phyloP scores from a whole-genome alignment of 2,797 vertebrate genomes.

The Huso huso region DNA sequence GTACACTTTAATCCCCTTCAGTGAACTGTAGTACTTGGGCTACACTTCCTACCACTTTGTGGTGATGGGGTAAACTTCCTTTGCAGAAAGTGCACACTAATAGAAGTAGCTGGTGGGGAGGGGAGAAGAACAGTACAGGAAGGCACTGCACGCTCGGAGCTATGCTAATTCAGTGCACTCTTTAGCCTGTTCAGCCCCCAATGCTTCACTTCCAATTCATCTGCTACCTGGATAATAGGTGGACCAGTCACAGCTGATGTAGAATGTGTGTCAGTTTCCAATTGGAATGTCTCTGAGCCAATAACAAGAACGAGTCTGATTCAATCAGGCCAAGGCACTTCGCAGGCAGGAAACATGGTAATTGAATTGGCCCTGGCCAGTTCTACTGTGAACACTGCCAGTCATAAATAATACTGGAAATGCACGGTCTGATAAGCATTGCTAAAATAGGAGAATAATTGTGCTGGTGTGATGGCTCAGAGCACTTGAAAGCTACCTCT shows the following conservation, averaged over 20 bases:
- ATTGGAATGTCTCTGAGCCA: no score
- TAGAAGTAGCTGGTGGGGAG: slow-evolving; percentile 13
- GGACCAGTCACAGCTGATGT: no score
- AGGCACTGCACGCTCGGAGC: slow-evolving; percentile 4
- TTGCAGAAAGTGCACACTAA: neutral
- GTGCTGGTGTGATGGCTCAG: no score
- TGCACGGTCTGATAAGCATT: no score
- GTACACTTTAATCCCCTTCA: slow-evolving; percentile 29
- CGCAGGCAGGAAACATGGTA: neutral
- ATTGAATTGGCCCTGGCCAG: neutral
- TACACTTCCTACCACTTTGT: slow-evolving; percentile 29
- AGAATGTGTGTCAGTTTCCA: no score
- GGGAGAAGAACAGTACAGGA: neutral
- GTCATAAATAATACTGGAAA: neutral
- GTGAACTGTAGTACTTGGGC: slow-evolving; percentile 28
- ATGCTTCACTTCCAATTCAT: slow-evolving; percentile 19
- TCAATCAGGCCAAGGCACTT: neutral
- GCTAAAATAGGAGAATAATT: no score
- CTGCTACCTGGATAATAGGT: slow-evolving; percentile 15
- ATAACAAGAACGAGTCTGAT: neutral
- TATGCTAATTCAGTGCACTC: slow-evolving; percentile 21
- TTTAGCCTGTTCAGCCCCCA: slow-evolving; percentile 24
- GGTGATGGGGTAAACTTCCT: neutral
- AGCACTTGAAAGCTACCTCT: no score
- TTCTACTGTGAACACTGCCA: neutral